Evolutionary conservation across 1,140 invertebrate species (phyloP).

Genomic region (Sitophilus oryzae): DNA sequence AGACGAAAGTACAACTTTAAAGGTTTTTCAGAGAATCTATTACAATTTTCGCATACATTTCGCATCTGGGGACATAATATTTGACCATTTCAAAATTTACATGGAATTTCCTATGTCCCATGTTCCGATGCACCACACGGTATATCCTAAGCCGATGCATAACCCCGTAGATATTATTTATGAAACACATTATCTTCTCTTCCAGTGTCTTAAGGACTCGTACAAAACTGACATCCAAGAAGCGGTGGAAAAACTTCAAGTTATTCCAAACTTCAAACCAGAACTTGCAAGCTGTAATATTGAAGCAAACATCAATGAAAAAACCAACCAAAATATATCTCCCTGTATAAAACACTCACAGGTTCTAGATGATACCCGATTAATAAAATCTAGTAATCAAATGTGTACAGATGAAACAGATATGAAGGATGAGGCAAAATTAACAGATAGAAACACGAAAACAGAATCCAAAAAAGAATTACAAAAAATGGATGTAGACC

Average conservation of each 20-base stretch:
- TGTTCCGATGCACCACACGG: too few relatives aligned
- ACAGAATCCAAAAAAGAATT: neutral
- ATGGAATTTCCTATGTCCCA: too few relatives aligned
- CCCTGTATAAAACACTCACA: neutral
- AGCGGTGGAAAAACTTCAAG: conserved; percentile 35
- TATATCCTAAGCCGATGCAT: too few relatives aligned
- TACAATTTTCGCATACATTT: too few relatives aligned
- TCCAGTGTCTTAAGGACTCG: conserved; percentile 7
- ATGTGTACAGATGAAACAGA: neutral
- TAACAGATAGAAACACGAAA: neutral
- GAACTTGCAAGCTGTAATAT: conserved; percentile 34
- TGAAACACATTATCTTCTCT: neutral
- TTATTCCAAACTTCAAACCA: conserved; percentile 29
- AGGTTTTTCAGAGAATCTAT: too few relatives aligned
- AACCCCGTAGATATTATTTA: too few relatives aligned
- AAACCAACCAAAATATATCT: conserved; percentile 14
- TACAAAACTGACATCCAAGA: conserved; percentile 35
- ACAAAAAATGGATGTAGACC: neutral
- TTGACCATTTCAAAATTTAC: too few relatives aligned
- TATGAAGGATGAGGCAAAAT: neutral
- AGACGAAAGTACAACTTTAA: too few relatives aligned
- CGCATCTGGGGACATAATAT: too few relatives aligned
- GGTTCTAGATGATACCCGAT: conserved; percentile 14
- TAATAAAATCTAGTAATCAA: neutral
- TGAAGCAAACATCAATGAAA: conserved; percentile 35